Base-by-base conservation (phyloP, 2,113 vertebrate species). In the Pygathrix nemaeus region DNA sequence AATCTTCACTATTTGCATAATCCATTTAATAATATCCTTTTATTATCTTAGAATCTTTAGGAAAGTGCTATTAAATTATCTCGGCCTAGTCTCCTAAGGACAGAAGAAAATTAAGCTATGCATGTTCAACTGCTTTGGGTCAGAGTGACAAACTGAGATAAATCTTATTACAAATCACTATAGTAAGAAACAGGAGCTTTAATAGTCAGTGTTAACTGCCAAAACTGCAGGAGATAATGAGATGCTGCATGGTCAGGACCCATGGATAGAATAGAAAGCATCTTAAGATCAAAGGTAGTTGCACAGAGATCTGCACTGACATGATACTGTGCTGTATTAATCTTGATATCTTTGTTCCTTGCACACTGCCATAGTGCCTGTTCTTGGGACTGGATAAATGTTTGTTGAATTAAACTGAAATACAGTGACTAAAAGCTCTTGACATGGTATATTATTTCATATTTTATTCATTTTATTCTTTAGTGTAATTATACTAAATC, bases 381-480 rank as follows among this genome's bases (percentile, higher is more conserved):
- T 85, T 72, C 40, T 52, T 86, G 14, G 8, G 93, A 66, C 32
- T 73, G 6, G n/a, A 20, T 88, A 88, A 92, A 88, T 94, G 21
- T 86, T 93, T 93, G 21, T n/a, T 97, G 23, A 93, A 64, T 93
- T 89, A 23, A 94, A 78, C 80, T 18, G 13, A 87, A 68, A 92
- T 55, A 61, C 11, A 89, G 32, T 93, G 86, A 93, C 85, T 43
- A 88, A 94, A 92, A 76, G 7, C 45, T 61, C 43, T 80, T 94
- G 45, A 92, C 25, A 40, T 64, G 35, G 35, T 38, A 38, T 38
- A 38, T 38, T 45, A 96, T 86, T 91, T 88, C 17, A 70, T 64
- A 88, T 78, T 90, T 97, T 94, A 96, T 82, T 94, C 9, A 92
- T 61, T 96, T 96, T 40, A 35, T 78, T 94, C 35, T 81, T 95